Base-by-base conservation (phyloP, 2,113 vertebrate species). In the Nettapus auritus region DNA sequence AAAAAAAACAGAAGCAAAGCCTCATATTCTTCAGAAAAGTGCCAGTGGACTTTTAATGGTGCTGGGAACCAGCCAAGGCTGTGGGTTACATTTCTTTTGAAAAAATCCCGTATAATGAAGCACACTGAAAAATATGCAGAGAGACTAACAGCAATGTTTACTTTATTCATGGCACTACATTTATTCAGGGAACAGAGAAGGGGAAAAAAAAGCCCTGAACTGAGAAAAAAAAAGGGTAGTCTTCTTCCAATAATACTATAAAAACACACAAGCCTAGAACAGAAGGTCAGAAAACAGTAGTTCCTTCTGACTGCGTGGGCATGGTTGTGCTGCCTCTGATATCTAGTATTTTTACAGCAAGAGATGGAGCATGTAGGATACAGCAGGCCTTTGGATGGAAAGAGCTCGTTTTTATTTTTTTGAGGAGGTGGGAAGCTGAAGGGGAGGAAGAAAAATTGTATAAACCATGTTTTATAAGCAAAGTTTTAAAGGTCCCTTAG, bases 141-240 rank as follows among this genome's bases (percentile, higher is more conserved):
- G 76, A 94, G 93, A 93, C 89, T 94, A 94, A 94, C 94, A 95
- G 92, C 88, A 59, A 67, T 93, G 90, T 96, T 97, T 96, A 84
- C 81, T 96, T 95, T 94, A 94, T 80, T 87, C 94, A 90, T 76
- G 86, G 81, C 94, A 92, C 83, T 94, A 87, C 86, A 93, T 94
- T 84, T 84, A 90, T 82, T 81, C 89, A 82, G 60, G 36, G 77
- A 95, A 92, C 34, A 7, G 66, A 50, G 23, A 29, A 11, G 29
- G 1, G 10, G 1, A 14, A 46, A 31, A 83, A 60, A 86, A 38
- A 38, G 11, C 7, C 31, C 16, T 15, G 18, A 60, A 31, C 62
- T 1, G 2, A 57, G 66, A 44, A 89, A 76, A 88, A 81, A 76
- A 50, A 48, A 46, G 9, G 42, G 66, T 52, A 67, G 62, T 85